Evolutionary conservation across 2,888 invertebrate genomes (phyloP).

Genomic region (Timema podura): DNA sequence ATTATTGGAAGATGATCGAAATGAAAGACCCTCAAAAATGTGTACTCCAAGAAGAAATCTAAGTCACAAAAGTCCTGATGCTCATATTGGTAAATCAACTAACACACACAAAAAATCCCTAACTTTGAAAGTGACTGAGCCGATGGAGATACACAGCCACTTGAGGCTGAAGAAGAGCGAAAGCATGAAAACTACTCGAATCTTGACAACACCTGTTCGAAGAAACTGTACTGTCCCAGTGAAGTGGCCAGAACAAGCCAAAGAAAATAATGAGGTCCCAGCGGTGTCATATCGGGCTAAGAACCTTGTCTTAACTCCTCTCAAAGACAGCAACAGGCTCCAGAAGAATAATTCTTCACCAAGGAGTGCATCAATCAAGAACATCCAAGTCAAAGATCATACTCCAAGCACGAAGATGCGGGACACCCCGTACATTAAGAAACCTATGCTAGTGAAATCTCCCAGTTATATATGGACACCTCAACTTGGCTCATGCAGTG

Average conservation of each 20-base stretch:
- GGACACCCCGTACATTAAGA: slow-evolving; percentile 56
- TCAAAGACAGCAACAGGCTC: slow-evolving; percentile 26
- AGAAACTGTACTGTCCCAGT: background rate
- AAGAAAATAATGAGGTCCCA: slow-evolving; percentile 34
- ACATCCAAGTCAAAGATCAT: slow-evolving; percentile 10
- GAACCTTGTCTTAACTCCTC: slow-evolving; percentile 17
- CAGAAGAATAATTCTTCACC: slow-evolving; percentile 23
- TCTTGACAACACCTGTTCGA: background rate
- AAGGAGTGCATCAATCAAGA: slow-evolving; percentile 26
- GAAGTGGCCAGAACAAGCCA: slow-evolving; percentile 19
- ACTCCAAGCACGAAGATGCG: slow-evolving; percentile 37
- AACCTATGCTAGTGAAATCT: slow-evolving; percentile 53
- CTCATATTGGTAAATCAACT: background rate
- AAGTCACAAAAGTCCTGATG: slow-evolving; percentile 15
- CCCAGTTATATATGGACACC: slow-evolving; percentile 45
- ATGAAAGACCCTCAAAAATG: slow-evolving; percentile 27
- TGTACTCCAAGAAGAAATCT: slow-evolving; percentile 24
- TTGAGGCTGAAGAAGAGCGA: no score
- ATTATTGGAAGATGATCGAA: background rate
- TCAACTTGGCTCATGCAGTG: no score
- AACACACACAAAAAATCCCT: no score
- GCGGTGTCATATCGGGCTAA: background rate
- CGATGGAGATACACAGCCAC: no score
- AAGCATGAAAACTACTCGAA: no score
- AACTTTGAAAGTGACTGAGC: no score